A percentile compares a stretch with the other conserved stretches of the same genome.
Evolutionary conservation across 37 sponge, comb jelly and placozoan species (phyloP).

Genomic region (Ianthella basta): DNA sequence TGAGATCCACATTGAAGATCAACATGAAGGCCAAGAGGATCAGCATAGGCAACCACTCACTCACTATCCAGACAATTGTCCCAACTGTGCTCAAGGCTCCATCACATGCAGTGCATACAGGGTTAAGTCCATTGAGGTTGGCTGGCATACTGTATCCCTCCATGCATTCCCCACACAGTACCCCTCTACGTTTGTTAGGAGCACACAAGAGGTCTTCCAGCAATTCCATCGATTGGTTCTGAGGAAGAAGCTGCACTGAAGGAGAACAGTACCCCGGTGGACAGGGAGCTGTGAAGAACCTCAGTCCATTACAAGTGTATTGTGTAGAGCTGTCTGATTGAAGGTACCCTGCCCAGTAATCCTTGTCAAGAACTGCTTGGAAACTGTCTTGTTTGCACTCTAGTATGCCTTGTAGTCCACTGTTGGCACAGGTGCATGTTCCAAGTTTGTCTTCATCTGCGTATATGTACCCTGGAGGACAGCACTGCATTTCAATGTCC

Average conservation of each 20-base stretch:
- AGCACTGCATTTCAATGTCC: not conserved
- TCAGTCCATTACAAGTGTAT: not conserved
- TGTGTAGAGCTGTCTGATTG: no score
- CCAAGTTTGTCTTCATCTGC: not conserved
- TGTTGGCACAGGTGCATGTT: not conserved
- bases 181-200: not conserved
- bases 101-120: not conserved
- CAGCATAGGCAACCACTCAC: constrained; percentile 1
- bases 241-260: not conserved
- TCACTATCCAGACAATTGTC: not conserved
- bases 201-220: constrained; percentile 18
- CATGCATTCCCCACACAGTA: constrained; percentile 9
- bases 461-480: constrained; percentile 14
- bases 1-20: constrained; percentile 8
- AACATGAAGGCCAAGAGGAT: not conserved
- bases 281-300: not conserved
- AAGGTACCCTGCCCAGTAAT: constrained; percentile 1
- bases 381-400: not conserved
- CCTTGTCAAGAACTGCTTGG: not conserved
- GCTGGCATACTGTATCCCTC: constrained; percentile 14
- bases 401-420: not conserved
- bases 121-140: not conserved
- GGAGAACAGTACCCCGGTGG: not conserved
- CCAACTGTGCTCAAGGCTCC: not conserved
- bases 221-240: not conserved